Conservation (phyloP, 2,113 vertebrate genomes). For the Gnathonemus longibarbis region DNA sequence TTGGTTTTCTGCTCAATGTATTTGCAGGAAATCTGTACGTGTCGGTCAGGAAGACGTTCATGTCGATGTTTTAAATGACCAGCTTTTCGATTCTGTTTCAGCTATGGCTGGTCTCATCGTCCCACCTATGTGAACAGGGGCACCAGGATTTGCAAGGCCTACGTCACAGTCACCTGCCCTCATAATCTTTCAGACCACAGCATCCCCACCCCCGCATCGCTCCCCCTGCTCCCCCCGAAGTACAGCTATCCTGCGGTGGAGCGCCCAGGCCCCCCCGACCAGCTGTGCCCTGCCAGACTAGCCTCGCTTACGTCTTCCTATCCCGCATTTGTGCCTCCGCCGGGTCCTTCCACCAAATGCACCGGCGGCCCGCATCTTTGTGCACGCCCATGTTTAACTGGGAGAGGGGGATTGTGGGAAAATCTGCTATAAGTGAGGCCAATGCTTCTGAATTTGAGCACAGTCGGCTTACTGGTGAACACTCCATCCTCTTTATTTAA, state of each 20-base stretch:
- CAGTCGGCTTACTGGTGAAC: not conserved
- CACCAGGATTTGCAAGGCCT: slow-evolving; percentile 17
- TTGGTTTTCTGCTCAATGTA: not conserved
- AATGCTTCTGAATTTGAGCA: not conserved
- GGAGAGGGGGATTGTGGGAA: not conserved
- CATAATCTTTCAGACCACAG: slow-evolving; percentile 26
- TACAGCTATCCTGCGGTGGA: not conserved
- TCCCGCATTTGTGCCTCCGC: not conserved
- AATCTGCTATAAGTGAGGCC: not conserved
- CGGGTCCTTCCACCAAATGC: not conserved
- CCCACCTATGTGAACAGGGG: slow-evolving; percentile 64
- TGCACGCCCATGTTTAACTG: not conserved
- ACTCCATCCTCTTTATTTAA: not conserved
- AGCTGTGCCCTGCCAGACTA: not conserved
- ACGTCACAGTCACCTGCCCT: slow-evolving; percentile 28
- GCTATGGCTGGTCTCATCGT: slow-evolving; percentile 75
- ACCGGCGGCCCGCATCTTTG: not conserved
- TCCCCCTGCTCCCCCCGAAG: not conserved
- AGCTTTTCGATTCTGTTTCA: slow-evolving; percentile 40
- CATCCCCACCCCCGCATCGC: not conserved
- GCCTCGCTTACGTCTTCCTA: not conserved
- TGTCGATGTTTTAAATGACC: not conserved
- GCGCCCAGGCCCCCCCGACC: not conserved
- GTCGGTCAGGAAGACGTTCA: not conserved
- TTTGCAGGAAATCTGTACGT: not conserved